Conservation (phyloP, 2,797 vertebrate genomes). For the Meda fulgida region DNA sequence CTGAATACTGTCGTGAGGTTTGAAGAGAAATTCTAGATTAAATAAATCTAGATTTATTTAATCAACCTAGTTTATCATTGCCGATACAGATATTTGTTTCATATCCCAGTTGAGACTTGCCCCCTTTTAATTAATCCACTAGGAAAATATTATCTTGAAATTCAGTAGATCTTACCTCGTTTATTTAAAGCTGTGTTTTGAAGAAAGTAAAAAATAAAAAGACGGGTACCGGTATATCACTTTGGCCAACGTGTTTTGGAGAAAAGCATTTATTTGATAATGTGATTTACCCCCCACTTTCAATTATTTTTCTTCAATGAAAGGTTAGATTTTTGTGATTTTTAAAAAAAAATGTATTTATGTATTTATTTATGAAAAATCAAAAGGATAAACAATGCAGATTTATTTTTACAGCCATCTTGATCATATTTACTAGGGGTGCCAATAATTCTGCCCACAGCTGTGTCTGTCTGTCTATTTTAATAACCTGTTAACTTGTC, state of each 20-base stretch:
- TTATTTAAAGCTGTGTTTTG: conserved; percentile 12
- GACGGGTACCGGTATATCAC: neutral
- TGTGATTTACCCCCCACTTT: too few species aligned
- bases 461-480: too few species aligned
- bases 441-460: too few species aligned
- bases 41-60: conserved; percentile 24
- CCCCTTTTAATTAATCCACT: conserved; percentile 46
- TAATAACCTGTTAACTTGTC: neutral
- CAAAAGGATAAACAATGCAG: too few species aligned
- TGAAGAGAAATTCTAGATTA: conserved; percentile 4
- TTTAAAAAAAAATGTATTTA: too few species aligned
- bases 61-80: conserved; percentile 24
- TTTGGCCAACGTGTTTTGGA: too few species aligned
- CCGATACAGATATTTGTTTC: conserved; percentile 20
- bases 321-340: too few species aligned
- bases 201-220: neutral
- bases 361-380: too few species aligned
- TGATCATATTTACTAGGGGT: too few species aligned
- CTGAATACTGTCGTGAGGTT: neutral
- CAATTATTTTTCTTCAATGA: too few species aligned
- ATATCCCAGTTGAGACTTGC: conserved; percentile 37
- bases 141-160: conserved; percentile 53
- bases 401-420: too few species aligned
- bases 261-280: too few species aligned
- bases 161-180: neutral